Conservation (phyloP, 2,888 invertebrate species). For the Meghimatium bilineatum region DNA sequence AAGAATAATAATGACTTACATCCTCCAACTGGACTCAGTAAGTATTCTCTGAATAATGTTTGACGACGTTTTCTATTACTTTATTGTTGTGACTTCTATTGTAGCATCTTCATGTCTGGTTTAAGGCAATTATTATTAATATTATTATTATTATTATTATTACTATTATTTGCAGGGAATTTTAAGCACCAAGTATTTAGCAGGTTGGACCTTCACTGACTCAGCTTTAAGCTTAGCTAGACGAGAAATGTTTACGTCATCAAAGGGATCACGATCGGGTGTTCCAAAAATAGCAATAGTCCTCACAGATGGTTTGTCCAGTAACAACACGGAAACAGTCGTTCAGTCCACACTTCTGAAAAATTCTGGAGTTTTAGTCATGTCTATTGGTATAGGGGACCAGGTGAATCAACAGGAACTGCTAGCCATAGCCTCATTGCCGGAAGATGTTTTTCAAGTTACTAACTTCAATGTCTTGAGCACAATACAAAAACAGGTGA, state of each 20-base stretch:
- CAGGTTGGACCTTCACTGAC: slow-evolving; percentile 14
- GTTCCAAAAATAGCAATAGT: slow-evolving; percentile 28
- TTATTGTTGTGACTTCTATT: too few relatives aligned
- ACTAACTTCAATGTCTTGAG: slow-evolving; percentile 5
- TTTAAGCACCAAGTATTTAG: neutral
- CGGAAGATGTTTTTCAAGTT: slow-evolving; percentile 23
- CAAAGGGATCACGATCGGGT: slow-evolving; percentile 16
- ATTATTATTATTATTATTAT: too few relatives aligned
- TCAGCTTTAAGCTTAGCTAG: slow-evolving; percentile 16
- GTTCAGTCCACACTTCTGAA: neutral
- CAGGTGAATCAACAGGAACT: neutral
- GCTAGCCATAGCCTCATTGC: neutral
- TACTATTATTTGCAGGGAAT: slow-evolving; percentile 18
- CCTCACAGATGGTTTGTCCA: slow-evolving; percentile 21
- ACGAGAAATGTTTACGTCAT: neutral
- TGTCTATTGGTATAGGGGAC: slow-evolving; percentile 14
- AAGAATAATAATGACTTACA: too few relatives aligned
- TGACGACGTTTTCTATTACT: too few relatives aligned
- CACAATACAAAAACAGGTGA: slow-evolving; percentile 8
- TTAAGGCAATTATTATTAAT: too few relatives aligned
- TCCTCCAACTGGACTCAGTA: too few relatives aligned
- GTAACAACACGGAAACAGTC: neutral
- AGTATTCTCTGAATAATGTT: too few relatives aligned
- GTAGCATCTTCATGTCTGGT: too few relatives aligned
- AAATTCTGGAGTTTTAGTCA: neutral